phyloP scores from a whole-genome alignment of 2,888 invertebrate species.

The Noctuana brunneofusca region DNA sequence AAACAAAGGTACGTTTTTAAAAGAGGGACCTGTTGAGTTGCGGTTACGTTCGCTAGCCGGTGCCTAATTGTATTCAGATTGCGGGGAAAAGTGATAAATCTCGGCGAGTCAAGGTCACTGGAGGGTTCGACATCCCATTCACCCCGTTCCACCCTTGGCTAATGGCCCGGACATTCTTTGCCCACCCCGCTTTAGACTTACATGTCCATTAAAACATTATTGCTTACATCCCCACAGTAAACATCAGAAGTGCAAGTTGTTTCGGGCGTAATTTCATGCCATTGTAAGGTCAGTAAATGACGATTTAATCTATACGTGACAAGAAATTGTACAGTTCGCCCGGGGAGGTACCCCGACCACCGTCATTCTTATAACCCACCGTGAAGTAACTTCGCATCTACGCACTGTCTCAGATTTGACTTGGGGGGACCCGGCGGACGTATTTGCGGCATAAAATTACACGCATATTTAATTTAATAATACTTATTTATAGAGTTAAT shows the following conservation, averaged over 20 bases:
- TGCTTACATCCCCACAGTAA: conserved; percentile 1
- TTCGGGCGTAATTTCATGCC: too few relatives aligned
- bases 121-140: conserved; percentile 80
- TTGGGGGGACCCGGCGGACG: too few relatives aligned
- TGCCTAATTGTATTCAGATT: conserved; percentile 80
- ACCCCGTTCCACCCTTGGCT: conserved; percentile 77
- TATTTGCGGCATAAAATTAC: too few relatives aligned
- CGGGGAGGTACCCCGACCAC: too few relatives aligned
- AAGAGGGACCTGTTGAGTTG: conserved; percentile 64
- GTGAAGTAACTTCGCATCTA: too few relatives aligned
- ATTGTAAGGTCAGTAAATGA: too few relatives aligned
- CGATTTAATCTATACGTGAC: too few relatives aligned
- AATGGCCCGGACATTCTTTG: conserved; percentile 77
- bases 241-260: neutral
- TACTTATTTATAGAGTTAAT: too few relatives aligned
- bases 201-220: conserved; percentile 43
- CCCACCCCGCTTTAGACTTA: conserved; percentile 62
- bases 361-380: too few relatives aligned
- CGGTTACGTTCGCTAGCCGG: conserved; percentile 63
- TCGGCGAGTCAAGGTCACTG: conserved; percentile 76
- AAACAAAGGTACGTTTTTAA: conserved; percentile 35
- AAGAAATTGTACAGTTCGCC: too few relatives aligned
- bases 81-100: conserved; percentile 79
- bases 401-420: too few relatives aligned
- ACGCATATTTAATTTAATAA: too few relatives aligned